A percentile compares a stretch with the other conserved stretches of the same genome.
These are phyloP conservation scores for Dicyrtomina minuta DNA, from an alignment of 2,888 invertebrate genomes.

Conservation along the genomic window DNA sequence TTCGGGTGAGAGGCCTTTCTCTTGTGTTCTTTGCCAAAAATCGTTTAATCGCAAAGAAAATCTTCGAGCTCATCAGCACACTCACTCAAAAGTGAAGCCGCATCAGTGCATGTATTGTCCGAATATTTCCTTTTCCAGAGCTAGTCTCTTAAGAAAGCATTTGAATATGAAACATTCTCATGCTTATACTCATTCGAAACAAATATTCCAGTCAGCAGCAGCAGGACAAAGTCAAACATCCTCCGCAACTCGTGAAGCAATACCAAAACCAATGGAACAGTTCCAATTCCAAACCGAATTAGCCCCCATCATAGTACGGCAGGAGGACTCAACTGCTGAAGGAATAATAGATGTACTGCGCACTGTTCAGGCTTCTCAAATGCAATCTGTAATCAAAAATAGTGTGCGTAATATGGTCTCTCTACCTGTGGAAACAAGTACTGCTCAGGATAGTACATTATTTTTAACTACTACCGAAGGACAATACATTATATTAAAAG, in stretches of 20 bases:
- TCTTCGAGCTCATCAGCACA: slow-evolving; percentile 26
- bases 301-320: not conserved
- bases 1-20: slow-evolving; percentile 21
- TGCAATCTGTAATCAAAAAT: not conserved
- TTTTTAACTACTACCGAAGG: slow-evolving; percentile 7
- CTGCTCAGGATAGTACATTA: not conserved
- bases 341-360: not conserved
- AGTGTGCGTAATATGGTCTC: not conserved
- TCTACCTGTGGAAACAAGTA: not conserved
- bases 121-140: slow-evolving; percentile 8
- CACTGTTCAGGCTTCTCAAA: not conserved
- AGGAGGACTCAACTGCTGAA: not conserved
- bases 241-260: no score
- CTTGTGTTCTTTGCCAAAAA: slow-evolving; percentile 20
- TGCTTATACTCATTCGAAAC: no score
- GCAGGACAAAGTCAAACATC: no score
- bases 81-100: slow-evolving; percentile 24
- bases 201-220: no score
- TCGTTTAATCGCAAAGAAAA: slow-evolving; percentile 35
- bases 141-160: slow-evolving; percentile 25
- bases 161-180: not conserved
- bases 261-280: not conserved
- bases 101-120: slow-evolving; percentile 26
- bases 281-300: not conserved
- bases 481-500: no score